Evolutionary conservation across 1,140 invertebrate genomes (phyloP), one percentile per base, ranked within the genome.

Genomic region (Teleogryllus occipitalis): DNA sequence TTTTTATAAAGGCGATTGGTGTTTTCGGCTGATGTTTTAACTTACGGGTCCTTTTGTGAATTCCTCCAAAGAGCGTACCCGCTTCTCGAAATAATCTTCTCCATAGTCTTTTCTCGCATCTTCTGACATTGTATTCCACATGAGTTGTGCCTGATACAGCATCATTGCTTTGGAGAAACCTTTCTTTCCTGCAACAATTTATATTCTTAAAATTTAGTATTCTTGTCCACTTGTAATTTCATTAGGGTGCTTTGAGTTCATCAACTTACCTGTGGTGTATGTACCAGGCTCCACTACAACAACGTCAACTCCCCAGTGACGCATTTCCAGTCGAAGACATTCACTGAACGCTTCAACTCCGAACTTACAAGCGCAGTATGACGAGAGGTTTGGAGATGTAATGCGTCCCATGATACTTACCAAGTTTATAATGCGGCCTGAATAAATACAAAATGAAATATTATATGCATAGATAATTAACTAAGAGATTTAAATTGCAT

Each of bases 251-350:
- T 75, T 14, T 75, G n/a, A 15, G 27, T 15, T 15, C 46, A 46
- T 14, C 7, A 49, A 15, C 76, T 90, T 93, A 83, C 94, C 93
- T 8, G 93, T 91, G 4, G 93, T 90, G 82, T 92, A 93, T 86
- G 95, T 92, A 75, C 94, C 93, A 65, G 95, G 94, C 82, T 96
- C 94, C 75, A 97, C 93, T 21, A 96, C 90, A 86, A 82, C 93
- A 88, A 89, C 96, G 90, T 82, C 93, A 90, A 82, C 92, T 89
- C 84, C 93, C 84, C 83, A 90, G 81, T 90, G 89, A 82, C 92
- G 91, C 87, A 96, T 92, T 87, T 96, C 95, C 81, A 94, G 88
- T 77, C 95, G 89, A 46, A 97, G 87, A 83, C 94, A 96, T 75
- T 93, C 90, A 46, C 92, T 92, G 84, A 95, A 92, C 6, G 93